Evolutionary conservation across 2,797 vertebrate species (phyloP).

Genomic region (Esox lucius): DNA sequence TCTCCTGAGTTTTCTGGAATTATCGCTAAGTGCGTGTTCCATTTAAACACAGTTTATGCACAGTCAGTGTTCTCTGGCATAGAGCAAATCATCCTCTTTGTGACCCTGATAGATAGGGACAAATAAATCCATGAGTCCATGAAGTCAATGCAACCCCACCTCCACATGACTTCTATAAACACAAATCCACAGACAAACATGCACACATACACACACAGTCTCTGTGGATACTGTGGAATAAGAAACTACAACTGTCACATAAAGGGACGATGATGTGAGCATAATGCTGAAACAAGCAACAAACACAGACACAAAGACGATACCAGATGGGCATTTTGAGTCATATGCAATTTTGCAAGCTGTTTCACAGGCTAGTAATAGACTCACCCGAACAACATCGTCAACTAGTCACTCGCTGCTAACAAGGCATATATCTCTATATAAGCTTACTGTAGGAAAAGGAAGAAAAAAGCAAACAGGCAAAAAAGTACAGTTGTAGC

Average conservation of each 20-base stretch:
- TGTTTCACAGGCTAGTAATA: constrained; percentile 57
- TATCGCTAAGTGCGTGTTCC: constrained; percentile 54
- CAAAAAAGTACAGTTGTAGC: background rate
- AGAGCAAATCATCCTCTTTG: constrained; percentile 50
- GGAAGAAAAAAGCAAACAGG: background rate
- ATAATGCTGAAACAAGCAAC: constrained; percentile 34
- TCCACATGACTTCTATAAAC: constrained; percentile 31
- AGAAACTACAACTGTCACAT: background rate
- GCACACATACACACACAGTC: background rate
- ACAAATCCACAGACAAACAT: constrained; percentile 3
- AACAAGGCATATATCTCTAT: constrained; percentile 44
- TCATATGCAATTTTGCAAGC: constrained; percentile 63
- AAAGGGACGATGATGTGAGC: constrained; percentile 15
- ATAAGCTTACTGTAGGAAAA: background rate
- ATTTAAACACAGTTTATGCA: constrained; percentile 51
- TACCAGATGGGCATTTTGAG: constrained; percentile 71
- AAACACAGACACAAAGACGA: constrained; percentile 9
- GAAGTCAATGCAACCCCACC: constrained; percentile 40
- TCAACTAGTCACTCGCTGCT: constrained; percentile 44
- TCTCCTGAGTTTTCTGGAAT: constrained; percentile 54
- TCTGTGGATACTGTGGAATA: background rate
- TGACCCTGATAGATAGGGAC: constrained; percentile 35
- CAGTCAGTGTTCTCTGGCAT: constrained; percentile 51
- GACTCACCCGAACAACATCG: constrained; percentile 41
- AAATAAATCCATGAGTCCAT: constrained; percentile 46